phyloP scores from a whole-genome alignment of 2,888 invertebrate species.

The Acronicta psi region DNA sequence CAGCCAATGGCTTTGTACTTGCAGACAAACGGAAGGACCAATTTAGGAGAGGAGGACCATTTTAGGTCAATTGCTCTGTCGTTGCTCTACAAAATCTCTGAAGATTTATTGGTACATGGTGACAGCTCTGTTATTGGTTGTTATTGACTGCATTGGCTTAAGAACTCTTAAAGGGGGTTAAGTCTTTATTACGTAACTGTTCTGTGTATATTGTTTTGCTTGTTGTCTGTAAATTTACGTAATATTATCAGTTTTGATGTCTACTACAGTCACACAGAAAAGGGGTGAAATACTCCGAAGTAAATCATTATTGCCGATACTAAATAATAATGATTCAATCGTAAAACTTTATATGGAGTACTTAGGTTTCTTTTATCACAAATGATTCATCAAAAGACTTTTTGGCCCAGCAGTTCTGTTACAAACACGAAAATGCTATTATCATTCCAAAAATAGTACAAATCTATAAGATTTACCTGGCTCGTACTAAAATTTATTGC shows the following conservation, averaged over 20 bases:
- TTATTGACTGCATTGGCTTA: conserved; percentile 4
- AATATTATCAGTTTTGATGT: background rate
- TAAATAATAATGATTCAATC: too few species aligned
- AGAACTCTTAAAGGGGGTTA: conserved; percentile 6
- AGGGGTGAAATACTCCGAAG: too few species aligned
- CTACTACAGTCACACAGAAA: too few species aligned
- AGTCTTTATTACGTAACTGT: background rate
- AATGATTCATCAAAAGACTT: too few species aligned
- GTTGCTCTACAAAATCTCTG: conserved; percentile 47
- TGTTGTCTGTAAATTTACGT: background rate
- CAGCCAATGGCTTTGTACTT: conserved; percentile 65
- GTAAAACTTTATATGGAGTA: too few species aligned
- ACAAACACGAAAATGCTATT: too few species aligned
- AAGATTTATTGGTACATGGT: conserved; percentile 44
- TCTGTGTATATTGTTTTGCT: background rate
- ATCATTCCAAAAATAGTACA: too few species aligned
- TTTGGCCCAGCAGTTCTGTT: too few species aligned
- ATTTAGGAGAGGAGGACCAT: conserved; percentile 68
- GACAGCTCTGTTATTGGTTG: conserved; percentile 27
- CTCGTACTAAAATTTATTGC: too few species aligned
- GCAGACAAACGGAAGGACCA: conserved; percentile 70
- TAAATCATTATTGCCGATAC: too few species aligned
- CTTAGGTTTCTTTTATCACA: too few species aligned
- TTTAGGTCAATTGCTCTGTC: conserved; percentile 71
- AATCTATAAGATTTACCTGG: too few species aligned